Evolutionary conservation across 2,797 vertebrate genomes (phyloP).

Genomic region (Chelidonichthys spinosus): DNA sequence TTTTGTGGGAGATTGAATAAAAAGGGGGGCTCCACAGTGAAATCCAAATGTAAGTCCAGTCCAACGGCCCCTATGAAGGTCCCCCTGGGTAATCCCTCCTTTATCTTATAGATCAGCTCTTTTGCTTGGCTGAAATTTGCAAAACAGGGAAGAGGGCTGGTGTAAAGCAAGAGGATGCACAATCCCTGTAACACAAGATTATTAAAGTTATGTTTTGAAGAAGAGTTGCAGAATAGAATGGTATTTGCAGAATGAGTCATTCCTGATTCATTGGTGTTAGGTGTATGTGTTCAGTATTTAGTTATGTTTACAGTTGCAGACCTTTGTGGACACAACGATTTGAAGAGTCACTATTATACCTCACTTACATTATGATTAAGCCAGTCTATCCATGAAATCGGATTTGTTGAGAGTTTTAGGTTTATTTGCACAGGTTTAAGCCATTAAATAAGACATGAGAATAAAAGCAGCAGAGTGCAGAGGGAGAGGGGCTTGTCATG

Average conservation of each 20-base stretch:
- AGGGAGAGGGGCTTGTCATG: background rate
- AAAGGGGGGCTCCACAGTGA: constrained; percentile 84
- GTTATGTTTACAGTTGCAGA: constrained; percentile 6
- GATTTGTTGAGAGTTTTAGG: background rate
- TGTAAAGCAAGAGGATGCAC: constrained; percentile 88
- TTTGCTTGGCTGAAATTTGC: constrained; percentile 93
- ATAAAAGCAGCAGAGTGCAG: constrained; percentile 1
- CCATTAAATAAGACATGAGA: background rate
- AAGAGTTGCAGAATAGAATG: constrained; percentile 1
- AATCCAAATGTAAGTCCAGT: constrained; percentile 89
- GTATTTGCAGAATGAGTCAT: background rate
- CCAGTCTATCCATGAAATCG: background rate
- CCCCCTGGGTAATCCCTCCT: constrained; percentile 93
- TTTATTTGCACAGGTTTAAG: constrained; percentile 3
- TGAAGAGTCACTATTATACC: constrained; percentile 11
- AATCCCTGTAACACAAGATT: constrained; percentile 80
- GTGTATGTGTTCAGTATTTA: background rate
- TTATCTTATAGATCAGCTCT: constrained; percentile 96
- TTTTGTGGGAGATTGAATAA: constrained; percentile 92
- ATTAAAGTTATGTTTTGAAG: constrained; percentile 47
- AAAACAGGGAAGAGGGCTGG: constrained; percentile 90
- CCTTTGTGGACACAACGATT: constrained; percentile 16
- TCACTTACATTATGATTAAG: background rate
- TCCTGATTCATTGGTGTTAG: background rate
- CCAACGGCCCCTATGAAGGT: constrained; percentile 93